phyloP scores from a whole-genome alignment of 2,888 invertebrate genomes.

The Ophion costatus region DNA sequence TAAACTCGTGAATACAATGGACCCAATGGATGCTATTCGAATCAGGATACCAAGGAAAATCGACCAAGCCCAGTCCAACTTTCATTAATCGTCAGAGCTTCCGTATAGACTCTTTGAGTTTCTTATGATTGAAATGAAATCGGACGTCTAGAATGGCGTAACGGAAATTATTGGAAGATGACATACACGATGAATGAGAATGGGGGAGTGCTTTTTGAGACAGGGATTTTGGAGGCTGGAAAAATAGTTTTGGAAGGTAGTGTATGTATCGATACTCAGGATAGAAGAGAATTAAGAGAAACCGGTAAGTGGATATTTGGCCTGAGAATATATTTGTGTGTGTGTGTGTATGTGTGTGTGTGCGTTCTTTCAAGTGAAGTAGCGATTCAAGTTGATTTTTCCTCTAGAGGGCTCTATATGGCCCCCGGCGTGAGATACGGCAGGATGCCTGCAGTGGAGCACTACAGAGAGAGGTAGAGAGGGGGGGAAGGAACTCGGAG shows the following conservation, averaged over 20 bases:
- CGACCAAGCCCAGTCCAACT: too few relatives aligned
- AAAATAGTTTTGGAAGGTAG: constrained; percentile 19
- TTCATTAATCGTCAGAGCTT: too few relatives aligned
- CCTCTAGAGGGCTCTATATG: constrained; percentile 42
- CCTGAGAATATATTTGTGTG: constrained; percentile 11
- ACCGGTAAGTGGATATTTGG: constrained; percentile 58
- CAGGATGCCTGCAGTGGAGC: constrained; percentile 48
- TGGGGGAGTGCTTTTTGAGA: not conserved
- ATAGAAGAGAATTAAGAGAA: constrained; percentile 60
- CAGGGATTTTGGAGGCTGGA: not conserved
- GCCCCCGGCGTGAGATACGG: constrained; percentile 48
- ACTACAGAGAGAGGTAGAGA: constrained; percentile 31
- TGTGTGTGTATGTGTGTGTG: not conserved
- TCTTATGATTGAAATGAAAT: too few relatives aligned
- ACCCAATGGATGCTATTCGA: too few relatives aligned
- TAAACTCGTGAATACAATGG: too few relatives aligned
- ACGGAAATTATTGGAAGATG: not conserved
- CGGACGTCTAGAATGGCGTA: too few relatives aligned
- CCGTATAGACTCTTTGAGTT: too few relatives aligned
- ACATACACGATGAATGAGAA: not conserved
- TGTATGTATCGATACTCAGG: not conserved
- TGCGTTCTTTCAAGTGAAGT: constrained; percentile 27
- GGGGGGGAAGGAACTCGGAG: constrained; percentile 31
- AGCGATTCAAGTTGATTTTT: constrained; percentile 47
- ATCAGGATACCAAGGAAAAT: too few relatives aligned